Evolutionary conservation across 2,113 vertebrate genomes (phyloP), one percentile per base, ranked within the genome.

Genomic region (Mustela lutreola): DNA sequence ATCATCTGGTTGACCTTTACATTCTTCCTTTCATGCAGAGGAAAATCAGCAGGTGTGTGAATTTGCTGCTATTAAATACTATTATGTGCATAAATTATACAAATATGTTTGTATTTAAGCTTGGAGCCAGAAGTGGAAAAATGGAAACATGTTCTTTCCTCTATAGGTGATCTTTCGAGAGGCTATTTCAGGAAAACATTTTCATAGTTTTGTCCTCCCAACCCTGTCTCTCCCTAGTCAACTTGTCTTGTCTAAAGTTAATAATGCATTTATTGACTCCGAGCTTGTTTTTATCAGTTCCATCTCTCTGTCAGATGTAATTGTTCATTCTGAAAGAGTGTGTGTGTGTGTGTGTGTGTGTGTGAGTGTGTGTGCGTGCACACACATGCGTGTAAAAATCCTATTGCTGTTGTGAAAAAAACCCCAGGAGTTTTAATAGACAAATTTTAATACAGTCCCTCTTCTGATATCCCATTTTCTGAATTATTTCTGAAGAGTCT

Each of bases 71-170:
- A 48, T 91, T 93, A 97, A 78, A 48, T 96, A 89, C 81, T 96
- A 75, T 76, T 82, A 70, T 85, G 70, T 96, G 24, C 82, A 93
- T 96, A 97, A 96, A 96, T 91, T 96, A 91, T 94, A 73, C 62
- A 91, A 91, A 86, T 89, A 92, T 75, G 53, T 97, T 97, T n/a
- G 18, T 91, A 79, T 89, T 97, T 50, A 82, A 89, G 82, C 71
- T 91, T 79, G 28, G 78, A 48, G 76, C 60, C 73, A 73, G 86
- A 89, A 95, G 65, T 84, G 16, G 85, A 71, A 71, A 88, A 71
- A 48, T 4, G 11, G 60, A 96, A 95, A 53, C 7, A 45, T 65
- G 42, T 80, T 96, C 22, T 95, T 92, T 93, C 71, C 91, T 80
- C 76, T 91, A 31, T 78, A 56, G 78, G 65, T 89, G 48, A 87